Base-by-base conservation (phyloP, 2,888 invertebrate species). In the Harpalus rubripes region DNA sequence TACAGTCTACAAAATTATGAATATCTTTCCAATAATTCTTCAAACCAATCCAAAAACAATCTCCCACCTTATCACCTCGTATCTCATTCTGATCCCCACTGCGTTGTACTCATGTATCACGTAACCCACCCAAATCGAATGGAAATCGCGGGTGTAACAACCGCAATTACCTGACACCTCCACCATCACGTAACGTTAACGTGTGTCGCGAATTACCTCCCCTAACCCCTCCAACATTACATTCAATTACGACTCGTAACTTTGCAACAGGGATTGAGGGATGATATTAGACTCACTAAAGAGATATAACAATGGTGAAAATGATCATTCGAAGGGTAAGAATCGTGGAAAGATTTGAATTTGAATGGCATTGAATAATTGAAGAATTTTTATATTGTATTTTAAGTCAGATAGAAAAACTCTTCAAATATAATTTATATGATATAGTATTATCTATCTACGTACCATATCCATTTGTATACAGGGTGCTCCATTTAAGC, bases 191-290 rank as follows among this genome's bases (percentile, higher is more conserved):
- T 76, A 56, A 22, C 61, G 61, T 1, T 56, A 79, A 80, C 80
- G 61, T 80, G 80, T 80, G 18, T 80, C 80, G 61, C 80, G 80
- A 80, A 80, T 80, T 80, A 80, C 80, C 39, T 61, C 72, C 8
- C 44, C 44, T 52, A 8, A 32, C 44, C 44, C 56, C 74, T 26
- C 74, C 15, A 41, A 74, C 59, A 78, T 84, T 84, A 80, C 79
- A 85, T 85, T 85, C 68, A 85, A 85, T 85, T 85, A 85, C 72
- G 56, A 80, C 80, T 79, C 85, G 58, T 59, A 85, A 85, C 80
- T 85, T 80, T 80, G 79, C 79, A 58, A 65, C 84, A n/a, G 65
- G 79, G 79, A 84, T 84, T 84, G 32, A 32, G 32, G 32, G 32
- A 32, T 32, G 32, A 32, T 32, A 32, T 32, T 32, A 32, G 44